A percentile compares a stretch with the other conserved stretches of the same genome.
These are phyloP conservation scores for Metopolophium dirhodum DNA, from an alignment of 1,140 invertebrate genomes.

Conservation along the genomic window DNA sequence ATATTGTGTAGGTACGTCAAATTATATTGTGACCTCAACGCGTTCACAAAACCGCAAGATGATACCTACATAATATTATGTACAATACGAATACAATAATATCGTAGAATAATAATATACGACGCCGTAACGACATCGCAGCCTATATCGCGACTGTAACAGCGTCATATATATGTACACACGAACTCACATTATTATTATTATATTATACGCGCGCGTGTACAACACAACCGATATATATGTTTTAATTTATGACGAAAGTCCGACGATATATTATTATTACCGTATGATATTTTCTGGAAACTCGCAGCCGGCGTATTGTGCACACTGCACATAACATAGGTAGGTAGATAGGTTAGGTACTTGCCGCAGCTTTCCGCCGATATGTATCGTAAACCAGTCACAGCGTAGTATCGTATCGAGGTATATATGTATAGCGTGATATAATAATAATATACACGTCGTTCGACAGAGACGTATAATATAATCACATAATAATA, in stretches of 20 bases:
- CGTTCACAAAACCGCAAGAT: not conserved
- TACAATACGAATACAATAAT: not conserved
- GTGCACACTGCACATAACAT: not conserved
- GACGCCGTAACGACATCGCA: not conserved
- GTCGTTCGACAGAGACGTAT: conserved; percentile 9
- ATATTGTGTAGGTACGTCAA: not conserved
- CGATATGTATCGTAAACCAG: conserved; percentile 2
- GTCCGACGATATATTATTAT: not conserved
- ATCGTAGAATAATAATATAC: not conserved
- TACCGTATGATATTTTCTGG: not conserved
- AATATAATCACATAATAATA: not conserved
- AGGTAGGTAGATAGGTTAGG: not conserved
- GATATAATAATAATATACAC: not conserved
- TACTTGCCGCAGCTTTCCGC: not conserved
- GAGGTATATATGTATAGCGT: no score
- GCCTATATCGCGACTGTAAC: not conserved
- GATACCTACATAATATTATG: not conserved
- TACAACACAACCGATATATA: not conserved
- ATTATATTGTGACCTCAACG: not conserved
- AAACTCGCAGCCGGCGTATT: not conserved
- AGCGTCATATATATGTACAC: not conserved
- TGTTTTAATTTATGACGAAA: conserved; percentile 33
- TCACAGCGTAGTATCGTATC: not conserved
- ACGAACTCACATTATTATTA: not conserved
- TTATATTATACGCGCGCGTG: not conserved